Base-by-base conservation (phyloP, 2,888 invertebrate species). In the Pyrocoelia pectoralis region DNA sequence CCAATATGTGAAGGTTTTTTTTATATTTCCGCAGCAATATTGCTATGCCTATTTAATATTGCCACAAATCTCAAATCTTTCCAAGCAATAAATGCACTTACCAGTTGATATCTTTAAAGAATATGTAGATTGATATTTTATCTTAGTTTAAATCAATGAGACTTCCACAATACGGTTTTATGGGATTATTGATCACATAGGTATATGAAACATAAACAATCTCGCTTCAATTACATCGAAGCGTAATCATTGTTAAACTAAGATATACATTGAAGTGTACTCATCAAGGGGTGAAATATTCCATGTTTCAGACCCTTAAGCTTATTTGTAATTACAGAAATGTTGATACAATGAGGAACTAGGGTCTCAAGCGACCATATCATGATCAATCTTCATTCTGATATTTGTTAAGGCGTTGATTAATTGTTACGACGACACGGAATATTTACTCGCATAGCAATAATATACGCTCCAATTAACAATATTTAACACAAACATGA, bases 331-430 rank as follows among this genome's bases (percentile, higher is more conserved):
- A 46, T 46, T 46, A 46, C 17, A 46, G 17, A 46, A 46, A 46
- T 46, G 46, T 46, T 46, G 46, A 46, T 46, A 46, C 18, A 17
- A 46, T 46, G 15, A 46, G 10, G n/a, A 46, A 46, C 46, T 9
- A 17, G 46, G 10, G 46, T 46, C 46, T n/a, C 46, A 4, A 46
- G 17, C 15, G 46, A 18, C 15, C 17, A 46, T 17, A 46, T 17
- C 46, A 10, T 46, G 46, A 46, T 46, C 46, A 17, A 46, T 18
- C 19, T 46, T 46, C 46, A 17, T 18, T 2, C 46, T 46, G 46
- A 46, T 46, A 46, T 46, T 46, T 46, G 46, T 46, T n/a, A 46
- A 46, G 46, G 46, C 46, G 46, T 46, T 18, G 46, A 46, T 46
- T 46, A 17, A 46, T 46, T 46, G 15, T 46, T 46, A 17, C 15